Percentiles rank a stretch among this genome's conserved stretches.
These are phyloP conservation scores for Elymnias hypermnestra DNA, from an alignment of 1,140 invertebrate species.

Conservation along the genomic window DNA sequence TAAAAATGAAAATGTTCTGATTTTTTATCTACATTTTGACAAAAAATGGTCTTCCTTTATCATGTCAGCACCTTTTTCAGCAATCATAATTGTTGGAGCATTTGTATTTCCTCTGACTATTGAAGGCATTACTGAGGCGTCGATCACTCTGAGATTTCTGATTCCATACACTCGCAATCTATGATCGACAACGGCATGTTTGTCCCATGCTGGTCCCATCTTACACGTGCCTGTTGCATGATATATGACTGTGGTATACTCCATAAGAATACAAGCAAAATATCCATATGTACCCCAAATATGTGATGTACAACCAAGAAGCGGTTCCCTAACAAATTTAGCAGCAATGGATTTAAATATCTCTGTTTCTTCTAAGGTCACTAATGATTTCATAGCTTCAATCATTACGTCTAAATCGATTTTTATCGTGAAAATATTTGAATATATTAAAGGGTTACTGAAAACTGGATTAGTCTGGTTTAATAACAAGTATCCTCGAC, in stretches of 20 bases:
- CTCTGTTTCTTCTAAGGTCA: slow-evolving; percentile 76
- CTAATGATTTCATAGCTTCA: slow-evolving; percentile 74
- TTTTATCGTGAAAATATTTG: slow-evolving; percentile 83
- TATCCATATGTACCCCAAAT: slow-evolving; percentile 81
- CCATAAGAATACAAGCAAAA: slow-evolving; percentile 79
- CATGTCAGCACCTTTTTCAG: slow-evolving; percentile 78
- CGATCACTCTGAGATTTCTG: slow-evolving; percentile 81
- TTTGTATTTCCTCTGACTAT: slow-evolving; percentile 79
- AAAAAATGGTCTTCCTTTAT: slow-evolving; percentile 67
- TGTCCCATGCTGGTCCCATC: slow-evolving; percentile 85
- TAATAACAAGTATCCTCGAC: slow-evolving; percentile 81
- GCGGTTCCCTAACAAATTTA: slow-evolving; percentile 72
- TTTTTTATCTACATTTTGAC: too few species aligned
- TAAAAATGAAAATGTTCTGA: too few species aligned
- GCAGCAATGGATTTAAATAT: slow-evolving; percentile 77
- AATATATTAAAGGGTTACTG: slow-evolving; percentile 85
- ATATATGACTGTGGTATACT: slow-evolving; percentile 84
- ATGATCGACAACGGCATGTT: slow-evolving; percentile 82
- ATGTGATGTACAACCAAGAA: slow-evolving; percentile 67
- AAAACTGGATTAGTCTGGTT: slow-evolving; percentile 80
- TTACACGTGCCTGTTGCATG: slow-evolving; percentile 89
- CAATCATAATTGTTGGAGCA: slow-evolving; percentile 79
- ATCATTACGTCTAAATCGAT: slow-evolving; percentile 79
- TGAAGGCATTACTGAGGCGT: slow-evolving; percentile 84
- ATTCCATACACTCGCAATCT: slow-evolving; percentile 82